These are phyloP conservation scores for Dynastes maya DNA, from an alignment of 2,888 invertebrate species.

Conservation along the genomic window DNA sequence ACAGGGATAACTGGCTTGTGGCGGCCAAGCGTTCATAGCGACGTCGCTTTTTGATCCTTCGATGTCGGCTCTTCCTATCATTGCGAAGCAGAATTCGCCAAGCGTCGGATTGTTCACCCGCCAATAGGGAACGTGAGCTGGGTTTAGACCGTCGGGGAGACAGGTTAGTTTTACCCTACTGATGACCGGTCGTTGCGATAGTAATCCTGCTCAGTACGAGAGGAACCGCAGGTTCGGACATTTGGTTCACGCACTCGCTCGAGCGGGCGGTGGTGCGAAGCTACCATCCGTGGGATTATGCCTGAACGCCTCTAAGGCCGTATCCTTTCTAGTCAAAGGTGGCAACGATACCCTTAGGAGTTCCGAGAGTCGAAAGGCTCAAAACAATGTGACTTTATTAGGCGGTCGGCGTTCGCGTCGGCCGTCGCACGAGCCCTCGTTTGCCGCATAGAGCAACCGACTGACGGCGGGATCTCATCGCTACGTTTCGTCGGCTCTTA, in stretches of 20 bases:
- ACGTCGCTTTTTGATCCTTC: slow-evolving; percentile 82
- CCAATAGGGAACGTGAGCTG: slow-evolving; percentile 60
- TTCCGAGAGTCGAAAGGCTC: slow-evolving; percentile 62
- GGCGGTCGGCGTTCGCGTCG: slow-evolving; percentile 64
- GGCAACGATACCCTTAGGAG: slow-evolving; percentile 66
- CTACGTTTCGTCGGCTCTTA: slow-evolving; percentile 55
- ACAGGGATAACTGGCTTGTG: slow-evolving; percentile 73
- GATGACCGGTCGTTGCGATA: slow-evolving; percentile 65
- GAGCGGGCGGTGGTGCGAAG: too few relatives aligned
- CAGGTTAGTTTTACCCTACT: slow-evolving; percentile 74
- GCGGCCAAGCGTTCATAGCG: slow-evolving; percentile 74
- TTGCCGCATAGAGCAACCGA: slow-evolving; percentile 62
- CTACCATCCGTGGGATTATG: too few relatives aligned
- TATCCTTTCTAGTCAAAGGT: slow-evolving; percentile 74
- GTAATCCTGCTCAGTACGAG: slow-evolving; percentile 71
- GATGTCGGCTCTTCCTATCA: slow-evolving; percentile 85
- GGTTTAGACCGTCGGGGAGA: slow-evolving; percentile 62
- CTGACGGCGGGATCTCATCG: slow-evolving; percentile 19
- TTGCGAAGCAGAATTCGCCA: slow-evolving; percentile 81
- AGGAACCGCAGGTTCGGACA: slow-evolving; percentile 65
- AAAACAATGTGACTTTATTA: slow-evolving; percentile 68
- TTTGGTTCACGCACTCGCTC: too few relatives aligned
- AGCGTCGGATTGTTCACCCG: slow-evolving; percentile 77
- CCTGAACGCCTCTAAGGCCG: too few relatives aligned
- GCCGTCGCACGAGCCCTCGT: slow-evolving; percentile 66